Base-by-base conservation (phyloP, 2,797 vertebrate genomes). In the Ctenopoma kingsleyae region DNA sequence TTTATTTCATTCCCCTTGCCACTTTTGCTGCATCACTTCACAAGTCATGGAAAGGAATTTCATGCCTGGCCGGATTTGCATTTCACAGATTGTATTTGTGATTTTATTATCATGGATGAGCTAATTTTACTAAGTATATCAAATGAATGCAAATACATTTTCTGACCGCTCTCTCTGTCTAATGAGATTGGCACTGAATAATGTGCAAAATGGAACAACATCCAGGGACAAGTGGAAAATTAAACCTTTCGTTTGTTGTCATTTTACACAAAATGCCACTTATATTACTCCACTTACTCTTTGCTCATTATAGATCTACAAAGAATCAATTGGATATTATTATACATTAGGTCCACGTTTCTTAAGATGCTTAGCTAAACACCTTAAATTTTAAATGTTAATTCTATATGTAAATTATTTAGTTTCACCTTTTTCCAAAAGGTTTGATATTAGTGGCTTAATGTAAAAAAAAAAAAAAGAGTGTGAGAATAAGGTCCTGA, bases 41-140 rank as follows among this genome's bases (percentile, higher is more conserved):
- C 12, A 8, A 56, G 53, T 60, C 55, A 59, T 32, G 2, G 15
- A 32, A 58, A 74, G 48, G 59, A 71, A 79, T 82, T 83, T 82
- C 65, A 75, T 43, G 71, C 73, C 48, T 56, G 82, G 48, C 38
- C 25, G 43, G 41, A 43, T 73, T 74, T 60, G 60, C 71, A 66
- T 82, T 82, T 84, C 68, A 81, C 76, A 77, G 72, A 87, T 76
- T 74, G 71, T 53, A 74, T 82, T 85, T 81, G 67, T 71, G 71
- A 81, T 86, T 85, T 86, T 70, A 56, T 77, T 73, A 56, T 82
- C 76, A 76, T 41, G 74, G 76, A 44, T 79, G 67, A 81, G 61
- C 49, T 40, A 23, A 68, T 71, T 77, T 76, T 71, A 81, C 74
- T n/a, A 76, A 81, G 71, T 52, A 41, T 66, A 66, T 87, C 61